Conservation (phyloP, 2,113 vertebrate genomes). For the Astatotilapia flaviijosephi region DNA sequence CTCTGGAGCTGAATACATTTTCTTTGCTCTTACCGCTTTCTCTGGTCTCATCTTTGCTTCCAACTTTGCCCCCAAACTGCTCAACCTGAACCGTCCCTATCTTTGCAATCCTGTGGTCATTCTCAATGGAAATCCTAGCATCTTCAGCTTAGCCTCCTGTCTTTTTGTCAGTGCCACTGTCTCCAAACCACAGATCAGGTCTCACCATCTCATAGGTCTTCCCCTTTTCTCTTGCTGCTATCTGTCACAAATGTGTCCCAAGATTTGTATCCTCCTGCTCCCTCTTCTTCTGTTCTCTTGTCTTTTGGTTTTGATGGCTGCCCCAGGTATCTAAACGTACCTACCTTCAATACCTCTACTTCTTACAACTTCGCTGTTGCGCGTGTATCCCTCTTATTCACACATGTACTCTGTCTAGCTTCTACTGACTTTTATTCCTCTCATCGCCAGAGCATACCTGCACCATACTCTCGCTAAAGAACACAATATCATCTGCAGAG, state of each 20-base stretch:
- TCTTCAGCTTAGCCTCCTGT: neutral
- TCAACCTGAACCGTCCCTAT: fast-evolving
- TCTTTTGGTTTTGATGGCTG: neutral
- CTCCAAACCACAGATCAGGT: neutral
- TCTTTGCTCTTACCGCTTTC: neutral
- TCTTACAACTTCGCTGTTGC: neutral
- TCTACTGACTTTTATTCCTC: neutral
- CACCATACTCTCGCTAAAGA: neutral
- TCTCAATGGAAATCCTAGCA: neutral
- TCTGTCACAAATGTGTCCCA: neutral
- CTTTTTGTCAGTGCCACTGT: neutral
- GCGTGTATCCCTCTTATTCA: neutral
- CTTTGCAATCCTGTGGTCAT: neutral
- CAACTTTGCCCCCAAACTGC: neutral
- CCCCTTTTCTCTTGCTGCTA: neutral
- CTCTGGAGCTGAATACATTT: neutral
- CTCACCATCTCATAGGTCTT: fast-evolving
- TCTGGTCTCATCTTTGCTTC: neutral
- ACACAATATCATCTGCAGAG: neutral
- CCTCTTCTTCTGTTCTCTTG: neutral
- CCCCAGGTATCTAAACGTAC: neutral
- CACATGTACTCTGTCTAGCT: neutral
- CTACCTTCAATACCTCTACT: neutral
- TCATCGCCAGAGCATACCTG: neutral
- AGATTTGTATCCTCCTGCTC: neutral